Conservation (phyloP, 2,888 invertebrate species). For the Zaprionus bogoriensis region DNA sequence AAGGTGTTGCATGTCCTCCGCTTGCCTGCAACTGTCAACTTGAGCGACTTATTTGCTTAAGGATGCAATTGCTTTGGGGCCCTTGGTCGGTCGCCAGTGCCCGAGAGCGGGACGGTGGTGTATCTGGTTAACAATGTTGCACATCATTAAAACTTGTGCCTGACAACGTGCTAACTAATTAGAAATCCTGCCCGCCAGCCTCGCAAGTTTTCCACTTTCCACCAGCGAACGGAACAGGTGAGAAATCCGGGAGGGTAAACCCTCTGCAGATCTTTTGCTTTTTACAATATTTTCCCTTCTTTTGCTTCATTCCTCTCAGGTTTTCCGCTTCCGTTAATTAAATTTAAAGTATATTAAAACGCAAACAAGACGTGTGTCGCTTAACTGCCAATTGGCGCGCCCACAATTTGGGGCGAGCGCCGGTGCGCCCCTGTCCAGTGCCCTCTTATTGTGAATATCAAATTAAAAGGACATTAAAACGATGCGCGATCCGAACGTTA, state of each 20-base stretch:
- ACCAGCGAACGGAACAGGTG: background rate
- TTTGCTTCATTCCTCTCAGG: background rate
- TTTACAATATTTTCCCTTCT: background rate
- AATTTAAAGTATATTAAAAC: conserved; percentile 53
- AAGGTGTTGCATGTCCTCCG: conserved; percentile 10
- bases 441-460: conserved; percentile 45
- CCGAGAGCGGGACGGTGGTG: background rate
- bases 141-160: conserved; percentile 51
- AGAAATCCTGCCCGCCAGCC: conserved; percentile 37
- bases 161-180: conserved; percentile 53
- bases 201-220: background rate
- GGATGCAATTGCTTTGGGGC: conserved; percentile 41
- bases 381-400: conserved; percentile 21
- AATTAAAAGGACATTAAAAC: conserved; percentile 68
- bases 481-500: conserved; percentile 35
- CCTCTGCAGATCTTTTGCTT: background rate
- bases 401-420: background rate
- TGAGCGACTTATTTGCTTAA: conserved; percentile 59
- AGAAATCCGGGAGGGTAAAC: background rate
- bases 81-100: conserved; percentile 48
- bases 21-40: conserved; percentile 47
- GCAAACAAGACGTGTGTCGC: conserved; percentile 29
- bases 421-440: background rate
- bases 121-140: conserved; percentile 39
- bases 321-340: conserved; percentile 47